These are phyloP conservation scores for Siphlonurus alternatus DNA, from an alignment of 2,888 invertebrate species.

Conservation along the genomic window DNA sequence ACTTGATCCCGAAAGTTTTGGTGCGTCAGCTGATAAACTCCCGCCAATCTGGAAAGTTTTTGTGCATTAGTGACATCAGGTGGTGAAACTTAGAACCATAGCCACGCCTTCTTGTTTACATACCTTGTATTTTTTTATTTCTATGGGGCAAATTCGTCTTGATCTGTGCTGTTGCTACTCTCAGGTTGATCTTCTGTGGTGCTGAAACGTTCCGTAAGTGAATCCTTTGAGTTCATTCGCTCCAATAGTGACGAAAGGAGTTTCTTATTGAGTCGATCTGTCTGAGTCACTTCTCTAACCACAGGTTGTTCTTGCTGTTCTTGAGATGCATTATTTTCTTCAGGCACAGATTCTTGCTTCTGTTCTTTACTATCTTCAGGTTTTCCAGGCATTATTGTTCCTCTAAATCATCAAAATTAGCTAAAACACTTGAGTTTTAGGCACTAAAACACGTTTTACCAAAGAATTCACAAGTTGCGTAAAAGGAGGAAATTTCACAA, in stretches of 20 bases:
- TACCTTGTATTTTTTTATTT: background rate
- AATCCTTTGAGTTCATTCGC: constrained; percentile 30
- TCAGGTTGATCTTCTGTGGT: background rate
- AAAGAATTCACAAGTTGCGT: too few species aligned
- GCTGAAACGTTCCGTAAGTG: background rate
- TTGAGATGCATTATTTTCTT: background rate
- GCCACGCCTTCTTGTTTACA: background rate
- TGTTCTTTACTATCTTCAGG: background rate
- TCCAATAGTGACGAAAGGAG: constrained; percentile 42
- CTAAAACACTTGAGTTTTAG: background rate
- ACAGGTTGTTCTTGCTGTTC: background rate
- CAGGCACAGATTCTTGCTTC: background rate
- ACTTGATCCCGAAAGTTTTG: too few species aligned
- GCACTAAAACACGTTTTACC: too few species aligned
- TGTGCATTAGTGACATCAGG: background rate
- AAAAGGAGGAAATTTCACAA: too few species aligned
- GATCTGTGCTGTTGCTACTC: background rate
- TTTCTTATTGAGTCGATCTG: constrained; percentile 48
- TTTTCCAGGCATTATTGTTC: background rate
- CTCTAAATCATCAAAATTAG: background rate
- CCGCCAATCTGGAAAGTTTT: background rate
- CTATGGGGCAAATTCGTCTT: background rate
- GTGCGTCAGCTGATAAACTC: background rate
- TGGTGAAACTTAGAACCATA: background rate
- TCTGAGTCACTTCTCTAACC: constrained; percentile 35